Percentiles rank a stretch among this genome's conserved stretches.
These are phyloP conservation scores for Dryomyza anilis DNA, from an alignment of 2,888 invertebrate genomes.

Conservation along the genomic window DNA sequence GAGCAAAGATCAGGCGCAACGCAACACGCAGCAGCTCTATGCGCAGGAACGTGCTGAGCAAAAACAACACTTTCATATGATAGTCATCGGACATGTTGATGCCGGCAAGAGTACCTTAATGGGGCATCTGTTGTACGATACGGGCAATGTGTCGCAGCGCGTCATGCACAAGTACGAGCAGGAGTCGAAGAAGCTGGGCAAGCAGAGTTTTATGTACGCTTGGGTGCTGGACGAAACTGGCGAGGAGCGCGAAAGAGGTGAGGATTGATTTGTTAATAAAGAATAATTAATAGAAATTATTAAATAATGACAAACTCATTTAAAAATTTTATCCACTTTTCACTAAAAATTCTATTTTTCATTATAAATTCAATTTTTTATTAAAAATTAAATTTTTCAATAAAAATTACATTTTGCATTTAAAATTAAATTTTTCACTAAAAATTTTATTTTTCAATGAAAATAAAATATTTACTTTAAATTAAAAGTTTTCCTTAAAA, in stretches of 20 bases:
- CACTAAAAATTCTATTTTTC: too few relatives aligned
- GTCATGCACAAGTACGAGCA: conserved; percentile 96
- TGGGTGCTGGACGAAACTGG: conserved; percentile 99
- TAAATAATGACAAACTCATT: too few relatives aligned
- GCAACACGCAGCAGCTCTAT: conserved; percentile 65
- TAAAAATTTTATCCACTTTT: too few relatives aligned
- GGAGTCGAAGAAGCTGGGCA: conserved; percentile 95
- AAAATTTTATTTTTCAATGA: too few relatives aligned
- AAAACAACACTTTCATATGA: conserved; percentile 88
- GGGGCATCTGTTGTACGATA: conserved; percentile 88
- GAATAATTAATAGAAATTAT: too few relatives aligned
- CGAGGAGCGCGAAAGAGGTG: conserved; percentile 87
- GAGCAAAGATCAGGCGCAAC: conserved; percentile 61
- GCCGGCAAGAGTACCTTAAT: conserved; percentile 70
- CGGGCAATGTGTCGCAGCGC: conserved; percentile 86
- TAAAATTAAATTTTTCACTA: too few relatives aligned
- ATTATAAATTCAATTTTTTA: too few relatives aligned
- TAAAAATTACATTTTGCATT: too few relatives aligned
- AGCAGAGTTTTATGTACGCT: conserved; percentile 97
- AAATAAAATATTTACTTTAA: too few relatives aligned
- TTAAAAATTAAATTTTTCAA: too few relatives aligned
- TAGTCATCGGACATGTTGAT: conserved; percentile 93
- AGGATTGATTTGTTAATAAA: too few relatives aligned
- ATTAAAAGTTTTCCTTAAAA: too few relatives aligned
- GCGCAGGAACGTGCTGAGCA: conserved; percentile 76